Evolutionary conservation across 2,888 invertebrate species (phyloP), one percentile per base, ranked within the genome.

Genomic region (Loripinus fragilis): DNA sequence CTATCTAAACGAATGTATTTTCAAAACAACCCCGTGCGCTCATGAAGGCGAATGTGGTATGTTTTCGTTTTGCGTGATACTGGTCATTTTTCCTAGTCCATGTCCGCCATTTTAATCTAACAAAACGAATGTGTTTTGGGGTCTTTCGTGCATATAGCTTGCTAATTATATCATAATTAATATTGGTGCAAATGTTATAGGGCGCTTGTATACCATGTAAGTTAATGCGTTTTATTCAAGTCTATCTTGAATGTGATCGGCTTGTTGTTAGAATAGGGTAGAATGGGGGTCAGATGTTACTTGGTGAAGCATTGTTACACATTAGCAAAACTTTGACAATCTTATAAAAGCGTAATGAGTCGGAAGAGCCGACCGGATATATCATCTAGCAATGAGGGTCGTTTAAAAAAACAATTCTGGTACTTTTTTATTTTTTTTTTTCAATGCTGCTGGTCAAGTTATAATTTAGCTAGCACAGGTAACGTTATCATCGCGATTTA

Each of bases 341-440:
- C 76, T 70, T 76, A 75, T 83, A 76, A 76, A 65, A 38, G 64
- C 33, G 73, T 76, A 80, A 80, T 80, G 74, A 80, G 71, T 20
- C 74, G 60, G n/a, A 67, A 74, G 68, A 70, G 55, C 74, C 64
- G 30, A 45, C 12, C 20, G 12, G 33, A 50, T 2, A 41, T 67
- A 60, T 60, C n/a, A 12, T 50, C 55, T 71, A 48, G 45, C 23
- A 66, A 60, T 17, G 17, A 73, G 80, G 80, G 52, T 52, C 41
- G 45, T 74, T 25, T 65, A n/a, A n/a, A n/a, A n/a, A n/a, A n/a
- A n/a, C n/a, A n/a, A n/a, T n/a, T n/a, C n/a, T n/a, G n/a, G n/a
- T n/a, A n/a, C n/a, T n/a, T n/a, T n/a, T n/a, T n/a, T n/a, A n/a
- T n/a, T n/a, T n/a, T n/a, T n/a, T n/a, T n/a, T n/a, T n/a, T n/a